phyloP scores from a whole-genome alignment of 2,797 vertebrate genomes.

The Hydrolagus colliei region DNA sequence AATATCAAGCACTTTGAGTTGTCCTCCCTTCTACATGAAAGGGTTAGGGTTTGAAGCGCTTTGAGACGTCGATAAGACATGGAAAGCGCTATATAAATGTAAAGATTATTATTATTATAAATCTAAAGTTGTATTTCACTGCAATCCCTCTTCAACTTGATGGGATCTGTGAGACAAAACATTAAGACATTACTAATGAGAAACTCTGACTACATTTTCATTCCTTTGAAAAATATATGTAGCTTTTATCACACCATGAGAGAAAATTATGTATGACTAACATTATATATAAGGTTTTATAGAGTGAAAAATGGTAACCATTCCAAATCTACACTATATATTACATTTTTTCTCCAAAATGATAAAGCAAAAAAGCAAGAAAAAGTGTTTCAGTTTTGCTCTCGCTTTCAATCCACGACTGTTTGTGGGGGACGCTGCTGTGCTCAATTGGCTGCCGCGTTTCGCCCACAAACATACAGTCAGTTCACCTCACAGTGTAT shows the following conservation, averaged over 20 bases:
- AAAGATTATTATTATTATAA: too few species aligned
- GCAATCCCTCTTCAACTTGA: neutral
- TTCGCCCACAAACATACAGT: too few species aligned
- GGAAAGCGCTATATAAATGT: too few species aligned
- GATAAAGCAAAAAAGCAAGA: neutral
- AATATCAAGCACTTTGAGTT: too few species aligned
- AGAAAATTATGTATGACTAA: neutral
- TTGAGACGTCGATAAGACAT: too few species aligned
- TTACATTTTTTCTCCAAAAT: neutral
- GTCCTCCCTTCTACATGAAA: too few species aligned
- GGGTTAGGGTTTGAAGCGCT: too few species aligned
- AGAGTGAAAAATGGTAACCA: neutral
- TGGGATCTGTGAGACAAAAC: neutral
- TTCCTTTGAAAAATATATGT: neutral
- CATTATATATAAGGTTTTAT: neutral
- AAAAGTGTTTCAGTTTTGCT: neutral
- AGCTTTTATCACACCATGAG: neutral
- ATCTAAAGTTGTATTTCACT: neutral
- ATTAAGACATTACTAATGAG: neutral
- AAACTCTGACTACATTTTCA: constrained; percentile 2
- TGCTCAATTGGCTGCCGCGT: too few species aligned
- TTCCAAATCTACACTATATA: neutral
- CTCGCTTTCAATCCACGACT: too few species aligned
- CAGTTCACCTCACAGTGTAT: too few species aligned
- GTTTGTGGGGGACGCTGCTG: too few species aligned